Evolutionary conservation across 2,797 vertebrate genomes (phyloP), one percentile per base, ranked within the genome.

Genomic region (Coendou prehensilis): DNA sequence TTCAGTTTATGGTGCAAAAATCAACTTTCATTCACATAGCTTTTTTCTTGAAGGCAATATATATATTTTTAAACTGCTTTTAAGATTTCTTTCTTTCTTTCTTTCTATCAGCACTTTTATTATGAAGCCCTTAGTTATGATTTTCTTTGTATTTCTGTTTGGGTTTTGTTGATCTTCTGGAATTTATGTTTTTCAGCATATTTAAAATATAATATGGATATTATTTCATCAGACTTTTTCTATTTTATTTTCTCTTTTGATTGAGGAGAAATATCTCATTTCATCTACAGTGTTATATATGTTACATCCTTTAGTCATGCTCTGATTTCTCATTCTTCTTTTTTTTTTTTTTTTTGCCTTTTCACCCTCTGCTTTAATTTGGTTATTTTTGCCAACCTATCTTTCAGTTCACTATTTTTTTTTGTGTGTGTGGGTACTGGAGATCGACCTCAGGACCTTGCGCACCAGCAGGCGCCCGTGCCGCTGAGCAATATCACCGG

Each of bases 171-270:
- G 67, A 88, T 50, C 56, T 78, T 81, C 23, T 82, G 13, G 9
- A 63, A 64, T 56, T 26, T 82, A 64, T 56, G 56, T 45, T 54
- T 69, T 83, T 90, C 69, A 69, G 69, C n/a, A 64, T 33, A 87
- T 78, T 87, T 79, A 52, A 50, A 79, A 94, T 85, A 92, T 41
- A 82, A 71, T 87, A 26, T 73, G 30, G 67, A 26, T 63, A 64
- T 76, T 76, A 67, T 91, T 88, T 88, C 3, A 17, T 67, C 54
- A 71, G 81, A 47, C 47, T 52, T 82, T 76, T 81, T 67, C 41
- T 63, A 63, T 33, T 80, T 82, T 52, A 22, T 83, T 33, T 8
- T 80, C 30, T 87, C 17, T 94, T 56, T 81, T 14, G 26, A 37
- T 10, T 73, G 76, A 88, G 33, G 81, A 47, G 30, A 67, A 63